These are phyloP conservation scores for Slavum lentiscoides DNA, from an alignment of 2,888 invertebrate species.

Conservation along the genomic window DNA sequence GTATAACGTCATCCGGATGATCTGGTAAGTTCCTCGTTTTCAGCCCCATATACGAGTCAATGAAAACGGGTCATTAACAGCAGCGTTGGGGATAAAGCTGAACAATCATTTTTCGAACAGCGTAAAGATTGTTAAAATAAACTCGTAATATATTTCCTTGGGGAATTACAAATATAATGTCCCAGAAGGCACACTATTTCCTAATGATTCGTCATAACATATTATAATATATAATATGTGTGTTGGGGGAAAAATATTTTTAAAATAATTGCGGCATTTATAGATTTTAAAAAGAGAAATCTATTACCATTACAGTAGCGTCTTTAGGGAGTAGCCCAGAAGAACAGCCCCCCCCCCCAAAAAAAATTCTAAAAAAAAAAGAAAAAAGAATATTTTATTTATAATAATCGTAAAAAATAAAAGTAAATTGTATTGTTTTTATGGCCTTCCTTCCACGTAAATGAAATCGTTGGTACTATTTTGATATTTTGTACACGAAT, in stretches of 20 bases:
- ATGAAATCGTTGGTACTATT: too few species aligned
- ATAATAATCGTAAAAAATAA: too few species aligned
- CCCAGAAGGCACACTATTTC: background rate
- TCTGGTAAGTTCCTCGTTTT: slow-evolving; percentile 39
- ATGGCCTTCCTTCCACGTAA: too few species aligned
- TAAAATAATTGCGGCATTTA: background rate
- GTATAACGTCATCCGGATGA: slow-evolving; percentile 35
- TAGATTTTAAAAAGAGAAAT: background rate
- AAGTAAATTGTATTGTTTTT: too few species aligned
- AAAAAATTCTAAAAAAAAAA: too few species aligned
- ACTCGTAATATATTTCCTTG: background rate
- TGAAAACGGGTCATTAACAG: slow-evolving; percentile 38
- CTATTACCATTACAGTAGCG: too few species aligned
- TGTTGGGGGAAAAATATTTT: too few species aligned
- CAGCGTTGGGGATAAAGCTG: slow-evolving; percentile 22
- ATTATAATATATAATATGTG: background rate
- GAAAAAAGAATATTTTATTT: too few species aligned
- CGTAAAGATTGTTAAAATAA: slow-evolving; percentile 12
- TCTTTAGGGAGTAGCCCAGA: too few species aligned
- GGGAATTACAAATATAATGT: background rate
- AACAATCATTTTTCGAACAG: slow-evolving; percentile 25
- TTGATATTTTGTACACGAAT: too few species aligned
- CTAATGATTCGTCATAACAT: background rate
- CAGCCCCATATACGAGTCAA: slow-evolving; percentile 12
- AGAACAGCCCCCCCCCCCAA: too few species aligned